Conservation (phyloP, 2,797 vertebrate genomes). For the Sphenopsis melanotis region DNA sequence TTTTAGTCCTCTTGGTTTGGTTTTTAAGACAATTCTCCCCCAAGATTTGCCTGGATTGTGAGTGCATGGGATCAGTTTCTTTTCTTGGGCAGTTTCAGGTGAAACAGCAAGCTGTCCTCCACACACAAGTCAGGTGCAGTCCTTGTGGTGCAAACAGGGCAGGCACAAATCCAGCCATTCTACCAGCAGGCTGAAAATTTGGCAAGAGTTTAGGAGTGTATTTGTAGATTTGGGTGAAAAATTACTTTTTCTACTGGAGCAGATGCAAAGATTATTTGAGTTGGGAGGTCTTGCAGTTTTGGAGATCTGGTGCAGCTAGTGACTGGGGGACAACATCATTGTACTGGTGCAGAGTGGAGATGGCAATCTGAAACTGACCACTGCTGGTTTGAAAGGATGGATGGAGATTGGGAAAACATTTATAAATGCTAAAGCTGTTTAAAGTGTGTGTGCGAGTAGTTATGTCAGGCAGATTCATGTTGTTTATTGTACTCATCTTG, state of each 20-base stretch:
- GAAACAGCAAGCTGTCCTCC: neutral
- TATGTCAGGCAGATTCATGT: neutral
- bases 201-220: neutral
- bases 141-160: neutral
- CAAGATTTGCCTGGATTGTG: neutral
- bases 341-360: neutral
- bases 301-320: neutral
- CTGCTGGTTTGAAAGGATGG: neutral
- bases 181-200: neutral
- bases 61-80: neutral
- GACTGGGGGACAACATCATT: neutral
- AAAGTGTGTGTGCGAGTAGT: neutral
- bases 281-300: neutral
- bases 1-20: neutral
- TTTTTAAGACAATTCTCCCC: neutral
- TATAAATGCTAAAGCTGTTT: neutral
- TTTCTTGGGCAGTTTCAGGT: neutral
- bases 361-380: neutral
- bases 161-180: neutral
- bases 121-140: neutral
- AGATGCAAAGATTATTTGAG: neutral
- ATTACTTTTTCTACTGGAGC: neutral
- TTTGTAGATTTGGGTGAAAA: conserved; percentile 3
- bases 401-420: neutral
- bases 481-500: neutral